phyloP scores from a whole-genome alignment of 2,888 invertebrate genomes.

The Ichneumon xanthorius region DNA sequence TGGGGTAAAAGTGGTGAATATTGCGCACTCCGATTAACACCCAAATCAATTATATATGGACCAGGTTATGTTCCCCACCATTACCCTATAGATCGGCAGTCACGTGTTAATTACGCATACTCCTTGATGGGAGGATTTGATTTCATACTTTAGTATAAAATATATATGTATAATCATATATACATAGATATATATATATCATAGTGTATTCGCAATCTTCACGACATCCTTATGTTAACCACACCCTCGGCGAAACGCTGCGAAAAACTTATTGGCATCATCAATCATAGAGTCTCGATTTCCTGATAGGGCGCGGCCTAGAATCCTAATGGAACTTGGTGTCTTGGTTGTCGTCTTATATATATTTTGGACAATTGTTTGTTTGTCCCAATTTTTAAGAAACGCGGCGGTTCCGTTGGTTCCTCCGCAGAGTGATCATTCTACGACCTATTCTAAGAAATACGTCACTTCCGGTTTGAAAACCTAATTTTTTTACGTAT shows the following conservation, averaged over 20 bases:
- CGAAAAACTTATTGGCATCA: conserved; percentile 25
- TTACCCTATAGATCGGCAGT: too few relatives aligned
- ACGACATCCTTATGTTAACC: neutral
- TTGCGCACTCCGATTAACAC: neutral
- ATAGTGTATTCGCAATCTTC: neutral
- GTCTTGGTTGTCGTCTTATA: conserved; percentile 1
- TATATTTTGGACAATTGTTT: neutral
- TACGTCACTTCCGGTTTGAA: too few relatives aligned
- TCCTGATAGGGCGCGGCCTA: conserved; percentile 15
- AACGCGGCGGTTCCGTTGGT: neutral
- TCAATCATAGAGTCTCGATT: conserved; percentile 31
- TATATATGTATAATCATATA: neutral
- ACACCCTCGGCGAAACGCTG: neutral
- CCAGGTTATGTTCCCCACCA: too few relatives aligned
- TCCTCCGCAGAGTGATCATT: too few relatives aligned
- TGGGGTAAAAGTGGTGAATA: neutral
- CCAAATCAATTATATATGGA: too few relatives aligned
- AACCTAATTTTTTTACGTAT: too few relatives aligned
- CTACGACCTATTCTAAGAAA: too few relatives aligned
- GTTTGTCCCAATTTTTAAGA: neutral
- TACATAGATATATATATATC: neutral
- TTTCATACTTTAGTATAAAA: neutral
- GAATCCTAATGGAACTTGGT: conserved; percentile 36
- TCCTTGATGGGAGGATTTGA: too few relatives aligned
- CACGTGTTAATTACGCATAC: too few relatives aligned